A percentile compares a stretch with the other conserved stretches of the same genome.
Conservation (phyloP, 2,113 vertebrate species). For the Rynchops niger region DNA sequence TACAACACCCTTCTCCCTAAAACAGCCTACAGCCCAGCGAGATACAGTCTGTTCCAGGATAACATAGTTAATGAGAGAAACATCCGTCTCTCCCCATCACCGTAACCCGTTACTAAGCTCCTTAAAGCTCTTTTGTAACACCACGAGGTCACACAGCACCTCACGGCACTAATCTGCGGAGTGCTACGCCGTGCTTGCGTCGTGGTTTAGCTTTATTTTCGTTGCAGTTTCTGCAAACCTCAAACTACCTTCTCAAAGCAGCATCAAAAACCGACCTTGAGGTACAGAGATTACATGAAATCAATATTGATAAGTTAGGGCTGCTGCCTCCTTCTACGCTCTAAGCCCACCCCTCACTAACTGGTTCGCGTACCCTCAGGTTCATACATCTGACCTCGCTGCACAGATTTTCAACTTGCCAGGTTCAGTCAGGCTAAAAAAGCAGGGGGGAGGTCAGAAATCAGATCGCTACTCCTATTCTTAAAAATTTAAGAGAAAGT, state of each 20-base stretch:
- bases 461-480: not conserved
- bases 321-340: not conserved
- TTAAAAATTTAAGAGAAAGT: not conserved
- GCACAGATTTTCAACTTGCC: not conserved
- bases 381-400: not conserved
- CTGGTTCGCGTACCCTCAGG: not conserved
- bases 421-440: not conserved
- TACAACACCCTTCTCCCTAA: not conserved
- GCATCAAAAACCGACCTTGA: not conserved
- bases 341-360: not conserved
- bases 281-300: not conserved
- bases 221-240: not conserved
- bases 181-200: not conserved
- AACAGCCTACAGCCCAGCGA: not conserved
- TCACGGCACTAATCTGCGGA: not conserved
- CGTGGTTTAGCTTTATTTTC: not conserved
- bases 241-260: not conserved
- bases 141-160: not conserved
- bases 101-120: not conserved
- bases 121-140: not conserved
- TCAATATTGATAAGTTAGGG: not conserved
- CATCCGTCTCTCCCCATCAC: not conserved
- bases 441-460: not conserved
- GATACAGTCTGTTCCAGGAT: not conserved
- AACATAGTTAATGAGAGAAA: not conserved